Evolutionary conservation across 2,797 vertebrate species (phyloP).

Genomic region (Ispidina lecontei): DNA sequence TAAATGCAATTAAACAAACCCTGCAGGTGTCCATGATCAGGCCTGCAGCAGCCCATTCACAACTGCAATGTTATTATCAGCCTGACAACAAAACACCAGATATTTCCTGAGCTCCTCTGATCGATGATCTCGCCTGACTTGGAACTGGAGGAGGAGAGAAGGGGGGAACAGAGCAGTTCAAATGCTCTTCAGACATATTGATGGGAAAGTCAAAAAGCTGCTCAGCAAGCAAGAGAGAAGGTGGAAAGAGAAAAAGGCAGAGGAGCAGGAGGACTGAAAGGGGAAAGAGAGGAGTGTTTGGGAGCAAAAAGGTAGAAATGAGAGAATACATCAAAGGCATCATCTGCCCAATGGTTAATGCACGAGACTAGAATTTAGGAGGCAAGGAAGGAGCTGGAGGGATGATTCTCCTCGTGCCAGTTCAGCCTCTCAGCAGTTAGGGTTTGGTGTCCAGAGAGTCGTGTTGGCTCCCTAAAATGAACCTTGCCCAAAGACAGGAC

Average conservation of each 20-base stretch:
- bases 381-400: not conserved
- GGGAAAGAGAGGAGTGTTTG: not conserved
- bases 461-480: not conserved
- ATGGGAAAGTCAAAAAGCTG: conserved; percentile 55
- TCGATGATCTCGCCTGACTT: conserved; percentile 66
- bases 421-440: not conserved
- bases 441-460: not conserved
- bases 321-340: not conserved
- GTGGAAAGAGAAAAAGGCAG: conserved; percentile 6
- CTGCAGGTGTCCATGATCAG: conserved; percentile 72
- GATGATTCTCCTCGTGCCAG: not conserved
- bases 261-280: not conserved
- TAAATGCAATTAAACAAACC: conserved; percentile 77
- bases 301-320: not conserved
- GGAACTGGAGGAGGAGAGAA: conserved; percentile 41
- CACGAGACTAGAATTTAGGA: not conserved
- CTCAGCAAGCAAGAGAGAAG: conserved; percentile 41
- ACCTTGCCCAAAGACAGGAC: not conserved
- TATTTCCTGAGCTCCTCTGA: conserved; percentile 70
- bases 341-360: not conserved
- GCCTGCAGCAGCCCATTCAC: conserved; percentile 75
- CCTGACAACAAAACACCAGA: conserved; percentile 72
- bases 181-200: conserved; percentile 61
- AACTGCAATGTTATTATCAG: conserved; percentile 73
- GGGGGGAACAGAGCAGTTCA: not conserved